Percentiles rank a stretch among this genome's conserved stretches.
Conservation (phyloP, 2,797 vertebrate genomes). For the Hemibagrus guttatus region DNA sequence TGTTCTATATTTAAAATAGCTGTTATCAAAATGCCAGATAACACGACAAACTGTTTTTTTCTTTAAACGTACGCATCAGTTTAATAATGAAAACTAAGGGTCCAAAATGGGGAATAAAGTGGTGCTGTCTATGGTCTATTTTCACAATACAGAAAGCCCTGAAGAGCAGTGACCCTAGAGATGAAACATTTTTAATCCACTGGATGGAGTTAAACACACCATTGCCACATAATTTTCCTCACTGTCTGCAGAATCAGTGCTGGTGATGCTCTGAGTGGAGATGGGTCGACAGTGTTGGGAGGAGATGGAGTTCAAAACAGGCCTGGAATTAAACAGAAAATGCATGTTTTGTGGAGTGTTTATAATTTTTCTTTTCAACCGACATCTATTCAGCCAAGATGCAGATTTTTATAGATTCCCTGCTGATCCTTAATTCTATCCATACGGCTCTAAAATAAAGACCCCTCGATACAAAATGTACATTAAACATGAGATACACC, state of each 20-base stretch:
- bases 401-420: neutral
- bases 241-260: constrained; percentile 97
- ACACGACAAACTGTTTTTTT: neutral
- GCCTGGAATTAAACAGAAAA: constrained; percentile 70
- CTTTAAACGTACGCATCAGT: neutral
- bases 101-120: too few relatives aligned
- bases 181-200: neutral
- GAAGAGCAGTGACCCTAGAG: neutral
- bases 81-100: neutral
- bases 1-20: neutral
- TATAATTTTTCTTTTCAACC: neutral
- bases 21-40: neutral
- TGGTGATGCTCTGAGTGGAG: constrained; percentile 99
- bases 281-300: constrained; percentile 93
- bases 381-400: neutral
- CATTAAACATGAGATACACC: neutral
- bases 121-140: neutral
- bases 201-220: constrained; percentile 73
- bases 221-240: constrained; percentile 99
- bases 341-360: neutral
- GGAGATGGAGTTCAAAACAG: constrained; percentile 83
- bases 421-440: neutral
- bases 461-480: neutral
- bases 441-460: neutral
- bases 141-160: neutral